phyloP scores from a whole-genome alignment of 2,888 invertebrate species.

The Eulithis prunata region DNA sequence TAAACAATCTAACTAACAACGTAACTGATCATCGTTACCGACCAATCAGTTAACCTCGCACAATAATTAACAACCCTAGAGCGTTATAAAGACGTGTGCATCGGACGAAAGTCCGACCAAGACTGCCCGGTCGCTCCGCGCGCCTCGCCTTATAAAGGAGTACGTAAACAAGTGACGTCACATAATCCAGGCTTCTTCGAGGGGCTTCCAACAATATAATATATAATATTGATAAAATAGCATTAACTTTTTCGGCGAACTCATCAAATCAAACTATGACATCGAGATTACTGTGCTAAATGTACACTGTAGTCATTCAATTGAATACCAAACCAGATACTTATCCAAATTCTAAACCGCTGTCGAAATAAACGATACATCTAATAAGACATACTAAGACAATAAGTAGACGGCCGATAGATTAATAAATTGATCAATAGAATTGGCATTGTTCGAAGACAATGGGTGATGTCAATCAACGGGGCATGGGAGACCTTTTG shows the following conservation, averaged over 20 bases:
- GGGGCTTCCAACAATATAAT: no score
- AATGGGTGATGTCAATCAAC: conserved; percentile 44
- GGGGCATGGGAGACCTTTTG: conserved; percentile 48
- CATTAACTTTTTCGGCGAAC: background rate
- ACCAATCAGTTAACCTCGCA: no score
- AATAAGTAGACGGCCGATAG: conserved; percentile 48
- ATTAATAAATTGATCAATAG: conserved; percentile 54
- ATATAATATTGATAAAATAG: no score
- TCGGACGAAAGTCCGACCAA: no score
- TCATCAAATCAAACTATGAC: background rate
- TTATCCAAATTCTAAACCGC: conserved; percentile 12
- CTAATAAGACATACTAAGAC: conserved; percentile 38
- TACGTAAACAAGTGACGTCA: no score
- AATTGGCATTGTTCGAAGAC: conserved; percentile 50
- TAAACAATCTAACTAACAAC: no score
- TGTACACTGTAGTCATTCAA: background rate
- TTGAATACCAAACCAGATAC: conserved; percentile 6
- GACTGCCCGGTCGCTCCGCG: no score
- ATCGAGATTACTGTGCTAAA: background rate
- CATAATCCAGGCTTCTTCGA: no score
- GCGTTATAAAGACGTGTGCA: no score
- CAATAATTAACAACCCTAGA: no score
- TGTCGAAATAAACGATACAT: conserved; percentile 44
- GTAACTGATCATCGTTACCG: no score
- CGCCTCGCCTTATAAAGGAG: no score